A percentile compares a stretch with the other conserved stretches of the same genome.
Evolutionary conservation across 2,888 invertebrate species (phyloP).

Genomic region (Eilema depressum): DNA sequence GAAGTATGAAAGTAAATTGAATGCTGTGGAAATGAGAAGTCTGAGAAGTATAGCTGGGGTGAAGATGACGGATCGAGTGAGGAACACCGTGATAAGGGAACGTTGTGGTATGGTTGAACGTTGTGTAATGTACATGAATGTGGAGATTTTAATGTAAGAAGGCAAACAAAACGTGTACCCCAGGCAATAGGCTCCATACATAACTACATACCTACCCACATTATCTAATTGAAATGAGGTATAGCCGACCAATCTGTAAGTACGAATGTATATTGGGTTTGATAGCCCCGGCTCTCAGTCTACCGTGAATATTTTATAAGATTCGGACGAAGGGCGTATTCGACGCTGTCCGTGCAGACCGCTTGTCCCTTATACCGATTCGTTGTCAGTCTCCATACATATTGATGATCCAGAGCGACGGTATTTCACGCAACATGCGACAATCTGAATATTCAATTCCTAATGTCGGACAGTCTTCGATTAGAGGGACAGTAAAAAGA

Average conservation of each 20-base stretch:
- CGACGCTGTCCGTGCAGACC: slow-evolving; percentile 51
- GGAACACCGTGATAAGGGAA: too few species aligned
- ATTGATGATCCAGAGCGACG: slow-evolving; percentile 41
- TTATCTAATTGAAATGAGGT: not conserved
- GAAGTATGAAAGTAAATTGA: too few species aligned
- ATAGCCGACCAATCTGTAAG: slow-evolving; percentile 38
- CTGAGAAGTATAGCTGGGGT: too few species aligned
- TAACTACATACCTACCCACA: too few species aligned
- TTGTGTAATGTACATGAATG: too few species aligned
- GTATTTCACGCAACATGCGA: slow-evolving; percentile 26
- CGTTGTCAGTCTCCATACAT: slow-evolving; percentile 46
- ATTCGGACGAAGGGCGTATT: slow-evolving; percentile 67
- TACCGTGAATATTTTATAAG: slow-evolving; percentile 82
- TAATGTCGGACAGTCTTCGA: slow-evolving; percentile 17
- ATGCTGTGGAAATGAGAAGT: too few species aligned
- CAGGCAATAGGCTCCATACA: too few species aligned
- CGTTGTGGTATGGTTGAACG: too few species aligned
- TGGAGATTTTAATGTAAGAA: too few species aligned
- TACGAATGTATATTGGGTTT: slow-evolving; percentile 24
- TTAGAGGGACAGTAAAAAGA: slow-evolving; percentile 24
- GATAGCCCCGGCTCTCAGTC: slow-evolving; percentile 69
- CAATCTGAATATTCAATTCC: slow-evolving; percentile 21
- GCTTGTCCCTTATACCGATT: slow-evolving; percentile 43
- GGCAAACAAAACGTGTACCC: too few species aligned
- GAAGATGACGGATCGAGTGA: too few species aligned